Percentiles rank a stretch among this genome's conserved stretches.
These are phyloP conservation scores for Siphlonurus alternatus DNA, from an alignment of 2,888 invertebrate species.

Conservation along the genomic window DNA sequence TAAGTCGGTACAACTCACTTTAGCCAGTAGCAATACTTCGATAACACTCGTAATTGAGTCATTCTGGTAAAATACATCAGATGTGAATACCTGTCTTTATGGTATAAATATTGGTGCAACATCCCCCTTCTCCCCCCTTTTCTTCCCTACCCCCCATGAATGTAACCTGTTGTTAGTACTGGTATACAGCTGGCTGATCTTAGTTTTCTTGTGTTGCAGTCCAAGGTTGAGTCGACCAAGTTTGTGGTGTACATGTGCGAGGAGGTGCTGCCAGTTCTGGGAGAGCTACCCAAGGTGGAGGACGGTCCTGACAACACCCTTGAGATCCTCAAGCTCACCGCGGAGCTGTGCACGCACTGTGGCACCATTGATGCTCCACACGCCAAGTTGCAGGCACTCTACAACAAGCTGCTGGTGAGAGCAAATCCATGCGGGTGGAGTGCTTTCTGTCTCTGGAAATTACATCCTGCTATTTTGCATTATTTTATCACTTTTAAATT, in stretches of 20 bases:
- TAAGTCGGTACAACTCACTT: no score
- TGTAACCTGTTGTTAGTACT: conserved; percentile 4
- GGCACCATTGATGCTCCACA: conserved; percentile 59
- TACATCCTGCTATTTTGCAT: no score
- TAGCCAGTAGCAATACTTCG: no score
- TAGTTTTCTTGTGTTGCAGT: conserved; percentile 33
- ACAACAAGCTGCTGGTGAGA: conserved; percentile 61
- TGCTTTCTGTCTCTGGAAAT: no score
- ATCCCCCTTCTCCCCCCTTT: no score
- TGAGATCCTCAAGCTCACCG: conserved; percentile 69
- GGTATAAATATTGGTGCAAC: no score
- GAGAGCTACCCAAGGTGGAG: conserved; percentile 43
- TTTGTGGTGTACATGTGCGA: conserved; percentile 74
- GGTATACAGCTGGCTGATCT: conserved; percentile 6
- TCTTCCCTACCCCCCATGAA: no score
- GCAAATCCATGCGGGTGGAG: no score
- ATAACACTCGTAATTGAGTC: no score
- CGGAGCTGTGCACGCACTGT: conserved; percentile 64
- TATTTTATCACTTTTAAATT: no score
- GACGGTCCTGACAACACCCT: conserved; percentile 49
- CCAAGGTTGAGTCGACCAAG: conserved; percentile 67
- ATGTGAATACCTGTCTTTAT: no score
- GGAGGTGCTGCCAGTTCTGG: conserved; percentile 59
- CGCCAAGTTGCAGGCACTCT: conserved; percentile 56
- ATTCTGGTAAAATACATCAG: no score